phyloP scores from a whole-genome alignment of 64 coral and sea anemone genomes.

The Catalaphyllia jardinei region DNA sequence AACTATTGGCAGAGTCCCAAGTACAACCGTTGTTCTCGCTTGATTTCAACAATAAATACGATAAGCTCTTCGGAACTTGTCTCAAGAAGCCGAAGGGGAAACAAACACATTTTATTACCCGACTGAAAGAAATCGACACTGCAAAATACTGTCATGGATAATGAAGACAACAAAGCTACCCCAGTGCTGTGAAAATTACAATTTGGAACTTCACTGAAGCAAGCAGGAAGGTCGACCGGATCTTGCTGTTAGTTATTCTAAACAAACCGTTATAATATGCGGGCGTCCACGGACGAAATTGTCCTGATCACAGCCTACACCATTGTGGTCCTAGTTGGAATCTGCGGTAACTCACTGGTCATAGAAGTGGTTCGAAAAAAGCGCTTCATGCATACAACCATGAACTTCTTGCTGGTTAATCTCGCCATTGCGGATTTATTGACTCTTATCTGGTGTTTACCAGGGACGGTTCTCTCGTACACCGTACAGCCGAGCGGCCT shows the following conservation, averaged over 20 bases:
- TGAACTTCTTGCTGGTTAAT: conserved; percentile 66
- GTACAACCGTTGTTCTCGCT: too few relatives aligned
- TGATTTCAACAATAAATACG: too few relatives aligned
- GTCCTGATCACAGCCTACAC: conserved; percentile 27
- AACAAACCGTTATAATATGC: not conserved
- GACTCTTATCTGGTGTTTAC: conserved; percentile 49
- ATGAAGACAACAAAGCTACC: not conserved
- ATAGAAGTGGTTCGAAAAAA: conserved; percentile 53
- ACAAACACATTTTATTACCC: too few relatives aligned
- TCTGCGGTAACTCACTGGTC: conserved; percentile 55
- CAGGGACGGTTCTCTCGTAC: conserved; percentile 36
- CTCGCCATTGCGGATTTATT: conserved; percentile 63
- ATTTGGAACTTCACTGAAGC: not conserved
- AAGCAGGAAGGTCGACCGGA: not conserved
- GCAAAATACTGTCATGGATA: not conserved
- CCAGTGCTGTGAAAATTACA: not conserved
- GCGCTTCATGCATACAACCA: conserved; percentile 61
- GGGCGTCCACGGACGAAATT: not conserved
- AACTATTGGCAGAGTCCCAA: too few relatives aligned
- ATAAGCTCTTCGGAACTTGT: too few relatives aligned
- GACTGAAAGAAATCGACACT: not conserved
- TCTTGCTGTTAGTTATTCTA: not conserved
- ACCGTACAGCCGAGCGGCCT: conserved; percentile 23
- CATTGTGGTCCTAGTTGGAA: conserved; percentile 33
- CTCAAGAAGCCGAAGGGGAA: too few relatives aligned